Evolutionary conservation across 2,888 invertebrate genomes (phyloP).

Genomic region (Acheta domesticus): DNA sequence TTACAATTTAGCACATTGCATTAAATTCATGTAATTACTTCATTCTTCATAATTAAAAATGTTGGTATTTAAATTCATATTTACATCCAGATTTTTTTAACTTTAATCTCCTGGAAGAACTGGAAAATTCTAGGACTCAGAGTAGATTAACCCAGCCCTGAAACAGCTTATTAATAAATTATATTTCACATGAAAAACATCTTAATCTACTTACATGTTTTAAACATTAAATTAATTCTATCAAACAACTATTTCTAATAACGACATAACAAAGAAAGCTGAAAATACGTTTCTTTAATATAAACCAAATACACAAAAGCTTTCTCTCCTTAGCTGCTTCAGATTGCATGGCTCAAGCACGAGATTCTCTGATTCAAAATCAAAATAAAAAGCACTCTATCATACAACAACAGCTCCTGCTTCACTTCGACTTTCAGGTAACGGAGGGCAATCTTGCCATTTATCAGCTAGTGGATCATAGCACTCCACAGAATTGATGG

Average conservation of each 20-base stretch:
- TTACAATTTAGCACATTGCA: too few species aligned
- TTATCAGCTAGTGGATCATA: constrained; percentile 74
- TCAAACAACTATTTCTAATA: neutral
- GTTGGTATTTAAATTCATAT: too few species aligned
- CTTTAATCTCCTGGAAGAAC: too few species aligned
- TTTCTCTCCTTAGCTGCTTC: neutral
- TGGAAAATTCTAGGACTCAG: too few species aligned
- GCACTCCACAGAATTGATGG: constrained; percentile 77
- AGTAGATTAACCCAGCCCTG: too few species aligned
- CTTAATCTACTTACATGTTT: too few species aligned
- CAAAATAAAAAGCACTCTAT: constrained; percentile 39
- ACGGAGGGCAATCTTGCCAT: constrained; percentile 75
- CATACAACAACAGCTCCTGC: constrained; percentile 77
- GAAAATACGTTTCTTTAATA: neutral
- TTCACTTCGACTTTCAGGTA: constrained; percentile 82
- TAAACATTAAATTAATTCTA: neutral
- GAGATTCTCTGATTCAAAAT: neutral
- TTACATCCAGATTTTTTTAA: too few species aligned
- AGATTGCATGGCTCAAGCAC: neutral
- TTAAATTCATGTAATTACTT: too few species aligned
- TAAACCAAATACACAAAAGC: constrained; percentile 18
- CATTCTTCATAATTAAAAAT: too few species aligned
- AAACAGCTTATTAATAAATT: too few species aligned
- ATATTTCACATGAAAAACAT: too few species aligned
- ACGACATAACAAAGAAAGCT: neutral